Evolutionary conservation across 1,140 invertebrate genomes (phyloP), one percentile per base, ranked within the genome.

Genomic region (Hyphantria cunea): DNA sequence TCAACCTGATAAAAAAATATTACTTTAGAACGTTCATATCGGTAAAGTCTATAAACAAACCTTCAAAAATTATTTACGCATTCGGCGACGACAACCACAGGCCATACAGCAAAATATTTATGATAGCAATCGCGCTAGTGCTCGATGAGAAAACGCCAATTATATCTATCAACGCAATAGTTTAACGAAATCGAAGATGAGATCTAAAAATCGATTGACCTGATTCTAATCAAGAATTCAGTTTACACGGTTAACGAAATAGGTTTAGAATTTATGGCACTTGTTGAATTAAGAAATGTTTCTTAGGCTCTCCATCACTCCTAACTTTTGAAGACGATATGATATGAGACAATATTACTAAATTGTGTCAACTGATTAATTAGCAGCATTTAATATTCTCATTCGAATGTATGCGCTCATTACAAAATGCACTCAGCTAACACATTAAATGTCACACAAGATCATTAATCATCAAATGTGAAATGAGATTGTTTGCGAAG

Each of bases 141-240:
- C 12, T 31, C 33, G 32, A 58, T 37, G 55, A 58, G 10, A 58
- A 33, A 14, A 48, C 14, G 4, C 33, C 34, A 49, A 58, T 58
- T 49, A 58, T 13, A 39, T 49, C 33, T 58, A 15, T 49, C 45
- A 41, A 34, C 48, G 7, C 34, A 45, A 49, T 6, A 15, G 12
- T 8, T 25, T 47, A 56, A 47, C 42, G 14, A 32, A 39, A 13
- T 39, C 44, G 14, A 32, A 54, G 41, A 32, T 9, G 17, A 54
- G 44, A 8, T 55, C 42, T 33, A 15, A 25, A 32, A 56, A 41
- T 0, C 12, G 5, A 11, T 34, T 31, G 55, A 48, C 55, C 55
- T 44, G 33, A 7, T 58, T 58, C 13, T 58, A 4, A 33, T 34
- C 0, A 25, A 58, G 34, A 58, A 58, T 49, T 48, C 32, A 58